These are phyloP conservation scores for Ptychadena robeensis DNA, from an alignment of 2,797 vertebrate species.

Conservation along the genomic window DNA sequence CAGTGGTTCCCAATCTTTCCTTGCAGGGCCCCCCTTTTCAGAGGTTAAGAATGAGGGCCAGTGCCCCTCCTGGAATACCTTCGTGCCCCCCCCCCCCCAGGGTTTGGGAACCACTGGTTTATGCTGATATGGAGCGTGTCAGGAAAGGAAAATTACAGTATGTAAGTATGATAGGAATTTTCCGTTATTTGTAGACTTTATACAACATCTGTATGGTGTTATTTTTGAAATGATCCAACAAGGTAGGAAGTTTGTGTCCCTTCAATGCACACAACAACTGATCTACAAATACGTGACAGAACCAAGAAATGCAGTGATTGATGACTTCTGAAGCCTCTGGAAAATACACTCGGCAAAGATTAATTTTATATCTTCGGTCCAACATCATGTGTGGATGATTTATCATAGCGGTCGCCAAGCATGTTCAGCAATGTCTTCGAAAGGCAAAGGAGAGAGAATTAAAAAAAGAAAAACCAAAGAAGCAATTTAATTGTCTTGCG, in stretches of 20 bases:
- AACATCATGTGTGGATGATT: conserved; percentile 25
- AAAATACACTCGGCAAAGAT: neutral
- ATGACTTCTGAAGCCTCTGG: conserved; percentile 1
- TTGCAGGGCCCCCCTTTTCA: too few relatives aligned
- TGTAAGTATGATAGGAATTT: too few relatives aligned
- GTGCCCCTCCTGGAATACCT: too few relatives aligned
- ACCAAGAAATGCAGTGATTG: neutral
- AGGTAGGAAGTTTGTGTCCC: neutral
- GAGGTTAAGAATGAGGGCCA: too few relatives aligned
- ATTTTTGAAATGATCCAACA: too few relatives aligned
- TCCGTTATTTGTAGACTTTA: too few relatives aligned
- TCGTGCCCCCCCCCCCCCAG: too few relatives aligned
- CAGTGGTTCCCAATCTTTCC: too few relatives aligned
- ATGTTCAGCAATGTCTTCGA: conserved; percentile 17
- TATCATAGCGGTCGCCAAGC: conserved; percentile 27
- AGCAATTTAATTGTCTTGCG: conserved; percentile 42
- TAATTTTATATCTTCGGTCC: conserved; percentile 20
- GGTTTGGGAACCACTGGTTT: too few relatives aligned
- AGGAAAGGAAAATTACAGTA: too few relatives aligned
- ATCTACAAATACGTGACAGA: neutral
- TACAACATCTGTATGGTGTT: too few relatives aligned
- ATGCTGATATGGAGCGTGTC: too few relatives aligned
- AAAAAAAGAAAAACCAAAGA: conserved; percentile 17
- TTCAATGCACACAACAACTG: neutral
- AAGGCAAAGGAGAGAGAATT: conserved; percentile 19